Evolutionary conservation across 2,113 vertebrate species (phyloP).

Genomic region (Podarcis raffonei): DNA sequence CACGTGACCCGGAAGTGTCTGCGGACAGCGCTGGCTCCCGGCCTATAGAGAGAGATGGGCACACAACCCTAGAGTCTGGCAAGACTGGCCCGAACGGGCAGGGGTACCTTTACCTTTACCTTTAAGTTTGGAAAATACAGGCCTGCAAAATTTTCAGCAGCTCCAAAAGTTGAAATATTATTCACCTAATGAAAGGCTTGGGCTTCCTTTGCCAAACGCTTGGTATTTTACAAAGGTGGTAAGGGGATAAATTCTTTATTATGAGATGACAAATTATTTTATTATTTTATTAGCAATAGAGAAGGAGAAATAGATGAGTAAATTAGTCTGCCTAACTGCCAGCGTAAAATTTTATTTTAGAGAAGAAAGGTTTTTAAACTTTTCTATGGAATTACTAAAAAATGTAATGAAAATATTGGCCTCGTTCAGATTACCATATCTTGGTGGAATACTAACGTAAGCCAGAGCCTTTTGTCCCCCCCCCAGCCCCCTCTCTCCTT

Average conservation of each 20-base stretch:
- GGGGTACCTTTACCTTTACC: no score
- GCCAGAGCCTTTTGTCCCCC: background rate
- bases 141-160: background rate
- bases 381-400: background rate
- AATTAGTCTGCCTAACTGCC: fast-evolving
- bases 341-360: background rate
- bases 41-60: no score
- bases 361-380: background rate
- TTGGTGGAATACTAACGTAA: background rate
- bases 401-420: background rate
- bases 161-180: background rate
- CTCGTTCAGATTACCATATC: background rate
- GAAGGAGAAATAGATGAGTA: background rate
- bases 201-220: background rate
- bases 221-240: background rate
- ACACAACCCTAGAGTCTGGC: no score
- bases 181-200: background rate
- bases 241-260: background rate
- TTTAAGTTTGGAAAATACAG: background rate
- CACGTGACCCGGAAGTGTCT: no score
- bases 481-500: background rate
- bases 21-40: no score
- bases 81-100: no score
- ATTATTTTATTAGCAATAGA: background rate
- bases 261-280: no score